Evolutionary conservation across 2,888 invertebrate species (phyloP), one percentile per base, ranked within the genome.

Genomic region (Pelosia muscerda): DNA sequence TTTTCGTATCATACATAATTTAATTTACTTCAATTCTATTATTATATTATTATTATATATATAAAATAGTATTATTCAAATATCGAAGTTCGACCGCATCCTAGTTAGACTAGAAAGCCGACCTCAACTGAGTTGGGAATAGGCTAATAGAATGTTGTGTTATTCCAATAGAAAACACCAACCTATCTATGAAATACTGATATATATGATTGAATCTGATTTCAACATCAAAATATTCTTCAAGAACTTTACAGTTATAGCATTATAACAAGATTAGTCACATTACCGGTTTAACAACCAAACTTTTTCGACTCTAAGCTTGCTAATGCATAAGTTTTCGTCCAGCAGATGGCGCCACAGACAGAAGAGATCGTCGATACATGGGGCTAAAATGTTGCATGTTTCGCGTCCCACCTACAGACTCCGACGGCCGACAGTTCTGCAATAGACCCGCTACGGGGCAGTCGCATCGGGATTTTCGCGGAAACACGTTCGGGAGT

Each of bases 301-400:
- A 81, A 82, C 77, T 84, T 86, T 63, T 82, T 81, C 79, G 77
- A 82, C 69, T 77, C 69, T 78, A 81, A 76, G 63, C 69, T 63
- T 74, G 65, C 83, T 85, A 87, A 85, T 85, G 83, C 78, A 84
- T 72, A 86, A 87, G 87, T 88, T 89, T 84, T 65, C 66, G 57
- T 10, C 61, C 78, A 65, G 81, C 87, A 89, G 90, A 88, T 87
- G 88, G 87, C 87, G 78, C 72, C 75, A 75, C 81, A 28, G 28
- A 34, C 28, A 61, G 69, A 72, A 59, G 71, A 73, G 71, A 69
- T 66, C 75, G 76, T 83, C 82, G 76, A 84, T 84, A 83, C 76
- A 75, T 60, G 73, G 66, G 66, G 72, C 60, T 25, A 70, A 79
- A 81, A 75, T 69, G 64, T 63, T 68, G 63, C 63, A 54, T 55